Evolutionary conservation across 53 echinoderm and acorn worm genomes (phyloP).

Genomic region (Mesocentrotus franciscanus): DNA sequence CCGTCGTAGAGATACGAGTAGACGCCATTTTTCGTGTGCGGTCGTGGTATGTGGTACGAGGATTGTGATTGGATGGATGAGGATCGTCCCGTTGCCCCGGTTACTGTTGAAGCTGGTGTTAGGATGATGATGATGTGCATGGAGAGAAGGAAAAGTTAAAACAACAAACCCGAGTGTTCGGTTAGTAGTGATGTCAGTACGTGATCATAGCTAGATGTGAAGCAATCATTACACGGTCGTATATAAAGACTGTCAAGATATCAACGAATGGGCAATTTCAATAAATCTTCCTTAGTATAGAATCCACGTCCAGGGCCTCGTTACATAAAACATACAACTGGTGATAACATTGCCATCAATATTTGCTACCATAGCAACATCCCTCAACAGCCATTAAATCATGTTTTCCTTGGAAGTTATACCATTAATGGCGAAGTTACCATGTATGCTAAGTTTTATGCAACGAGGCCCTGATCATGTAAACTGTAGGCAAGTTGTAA

Average conservation of each 20-base stretch:
- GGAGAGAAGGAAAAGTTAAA: not conserved
- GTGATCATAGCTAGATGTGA: slow-evolving; percentile 14
- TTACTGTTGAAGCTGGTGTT: slow-evolving; percentile 55
- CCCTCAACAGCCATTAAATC: too few species aligned
- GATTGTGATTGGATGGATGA: slow-evolving; percentile 57
- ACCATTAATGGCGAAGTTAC: too few species aligned
- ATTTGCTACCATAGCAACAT: too few species aligned
- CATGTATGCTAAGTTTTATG: too few species aligned
- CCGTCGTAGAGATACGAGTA: slow-evolving; percentile 64
- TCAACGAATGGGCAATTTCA: not conserved
- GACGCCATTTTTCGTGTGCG: slow-evolving; percentile 57
- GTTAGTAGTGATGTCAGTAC: not conserved
- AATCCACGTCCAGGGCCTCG: too few species aligned
- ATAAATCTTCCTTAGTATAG: too few species aligned
- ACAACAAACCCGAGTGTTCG: not conserved
- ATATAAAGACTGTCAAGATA: not conserved
- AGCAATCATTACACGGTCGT: not conserved
- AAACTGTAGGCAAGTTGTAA: too few species aligned
- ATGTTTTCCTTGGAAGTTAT: too few species aligned
- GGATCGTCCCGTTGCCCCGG: not conserved
- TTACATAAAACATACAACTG: too few species aligned
- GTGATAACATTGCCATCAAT: too few species aligned
- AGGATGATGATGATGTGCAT: slow-evolving; percentile 34
- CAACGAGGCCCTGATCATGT: too few species aligned
- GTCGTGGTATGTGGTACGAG: slow-evolving; percentile 58